Percentiles rank a stretch among this genome's conserved stretches.
phyloP scores from a whole-genome alignment of 2,113 vertebrate genomes.

The Strix uralensis region DNA sequence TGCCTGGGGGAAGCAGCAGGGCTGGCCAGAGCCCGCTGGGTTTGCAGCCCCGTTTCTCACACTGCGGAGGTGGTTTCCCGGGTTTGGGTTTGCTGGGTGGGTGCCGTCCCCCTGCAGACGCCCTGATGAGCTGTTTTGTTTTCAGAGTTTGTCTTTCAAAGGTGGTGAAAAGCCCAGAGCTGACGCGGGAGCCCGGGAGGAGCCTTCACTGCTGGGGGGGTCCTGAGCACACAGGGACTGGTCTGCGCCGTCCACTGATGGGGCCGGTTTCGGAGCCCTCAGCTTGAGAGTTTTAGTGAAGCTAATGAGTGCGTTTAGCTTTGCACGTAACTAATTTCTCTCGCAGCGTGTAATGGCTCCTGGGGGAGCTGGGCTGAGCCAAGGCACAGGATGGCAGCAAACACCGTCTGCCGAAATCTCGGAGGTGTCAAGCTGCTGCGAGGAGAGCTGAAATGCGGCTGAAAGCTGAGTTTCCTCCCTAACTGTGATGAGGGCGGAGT shows the following conservation, averaged over 20 bases:
- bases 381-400: background rate
- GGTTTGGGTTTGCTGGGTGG: background rate
- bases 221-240: fast-evolving
- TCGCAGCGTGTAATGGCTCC: background rate
- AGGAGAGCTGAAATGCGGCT: background rate
- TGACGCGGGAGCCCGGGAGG: background rate
- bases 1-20: background rate
- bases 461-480: background rate
- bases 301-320: background rate
- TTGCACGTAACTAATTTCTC: background rate
- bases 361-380: conserved; percentile 8
- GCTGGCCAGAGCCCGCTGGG: background rate
- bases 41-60: background rate
- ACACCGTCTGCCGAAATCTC: background rate
- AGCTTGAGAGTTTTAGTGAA: background rate
- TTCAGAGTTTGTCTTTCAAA: background rate
- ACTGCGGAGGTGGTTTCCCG: fast-evolving
- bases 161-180: background rate
- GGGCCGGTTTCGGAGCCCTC: background rate
- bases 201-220: background rate
- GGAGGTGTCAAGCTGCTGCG: background rate
- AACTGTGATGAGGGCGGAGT: background rate
- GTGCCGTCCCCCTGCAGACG: background rate
- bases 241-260: background rate
- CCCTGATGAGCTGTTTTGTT: background rate